These are phyloP conservation scores for Nymphalis c-album DNA, from an alignment of 2,888 invertebrate species.

Conservation along the genomic window DNA sequence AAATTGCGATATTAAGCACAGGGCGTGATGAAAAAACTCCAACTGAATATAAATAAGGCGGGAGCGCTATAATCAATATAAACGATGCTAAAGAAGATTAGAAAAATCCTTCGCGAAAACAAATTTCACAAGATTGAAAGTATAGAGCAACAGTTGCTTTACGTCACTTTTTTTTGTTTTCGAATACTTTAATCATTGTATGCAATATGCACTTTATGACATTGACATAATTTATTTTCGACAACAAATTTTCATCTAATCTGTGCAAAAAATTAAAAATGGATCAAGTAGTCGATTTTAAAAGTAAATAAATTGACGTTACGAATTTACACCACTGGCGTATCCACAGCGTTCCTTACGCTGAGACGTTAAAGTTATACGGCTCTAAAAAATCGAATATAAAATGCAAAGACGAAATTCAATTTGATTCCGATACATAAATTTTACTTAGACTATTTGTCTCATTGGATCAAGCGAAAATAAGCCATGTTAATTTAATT, in stretches of 20 bases:
- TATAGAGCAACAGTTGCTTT: conserved; percentile 31
- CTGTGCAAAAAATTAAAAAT: neutral
- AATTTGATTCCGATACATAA: conserved; percentile 81
- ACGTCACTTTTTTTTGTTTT: conserved; percentile 17
- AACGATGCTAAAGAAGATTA: conserved; percentile 82
- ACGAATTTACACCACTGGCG: conserved; percentile 38
- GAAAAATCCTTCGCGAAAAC: conserved; percentile 79
- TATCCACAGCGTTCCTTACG: conserved; percentile 56
- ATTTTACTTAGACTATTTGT: conserved; percentile 80
- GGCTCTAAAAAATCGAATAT: conserved; percentile 74
- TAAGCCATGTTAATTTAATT: conserved; percentile 54
- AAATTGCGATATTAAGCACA: conserved; percentile 81
- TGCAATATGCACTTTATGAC: no score
- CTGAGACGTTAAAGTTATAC: conserved; percentile 56
- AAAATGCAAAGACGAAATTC: conserved; percentile 80
- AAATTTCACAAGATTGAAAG: conserved; percentile 73
- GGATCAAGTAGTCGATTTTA: no score
- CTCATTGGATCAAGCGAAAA: conserved; percentile 72
- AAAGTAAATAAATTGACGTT: neutral
- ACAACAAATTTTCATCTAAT: neutral
- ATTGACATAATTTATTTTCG: neutral
- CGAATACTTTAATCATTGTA: neutral
- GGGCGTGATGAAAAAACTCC: conserved; percentile 82
- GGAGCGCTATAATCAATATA: conserved; percentile 82
- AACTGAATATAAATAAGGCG: conserved; percentile 82